phyloP scores from a whole-genome alignment of 2,888 invertebrate species.

The Tenthredo amoena region DNA sequence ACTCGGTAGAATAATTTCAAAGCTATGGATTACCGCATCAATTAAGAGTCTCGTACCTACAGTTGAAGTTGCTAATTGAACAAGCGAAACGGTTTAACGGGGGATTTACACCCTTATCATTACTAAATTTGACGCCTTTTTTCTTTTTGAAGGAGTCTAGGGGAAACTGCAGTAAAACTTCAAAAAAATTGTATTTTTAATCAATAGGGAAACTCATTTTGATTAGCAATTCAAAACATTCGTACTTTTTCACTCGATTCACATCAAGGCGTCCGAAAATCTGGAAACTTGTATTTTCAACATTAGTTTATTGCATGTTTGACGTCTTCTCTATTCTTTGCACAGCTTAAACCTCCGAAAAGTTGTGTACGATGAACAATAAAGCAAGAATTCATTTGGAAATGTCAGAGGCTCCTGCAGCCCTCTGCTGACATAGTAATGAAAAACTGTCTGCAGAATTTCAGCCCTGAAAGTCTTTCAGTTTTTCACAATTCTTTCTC shows the following conservation, averaged over 20 bases:
- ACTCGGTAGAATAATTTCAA: conserved; percentile 3
- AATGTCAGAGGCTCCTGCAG: no score
- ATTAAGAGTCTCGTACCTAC: not conserved
- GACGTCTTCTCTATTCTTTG: not conserved
- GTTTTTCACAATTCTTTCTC: no score
- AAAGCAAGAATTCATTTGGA: not conserved
- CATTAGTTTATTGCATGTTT: not conserved
- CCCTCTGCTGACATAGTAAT: no score
- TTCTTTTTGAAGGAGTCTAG: not conserved
- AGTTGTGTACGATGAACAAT: not conserved
- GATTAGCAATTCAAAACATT: not conserved
- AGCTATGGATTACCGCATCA: conserved; percentile 38
- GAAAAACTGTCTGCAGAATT: no score
- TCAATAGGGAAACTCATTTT: not conserved
- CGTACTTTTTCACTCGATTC: not conserved
- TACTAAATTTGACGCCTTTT: not conserved
- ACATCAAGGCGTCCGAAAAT: not conserved
- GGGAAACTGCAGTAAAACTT: not conserved
- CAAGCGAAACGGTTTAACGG: not conserved
- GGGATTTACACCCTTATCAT: not conserved
- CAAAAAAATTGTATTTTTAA: not conserved
- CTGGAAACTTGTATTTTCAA: not conserved
- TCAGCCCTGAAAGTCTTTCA: no score
- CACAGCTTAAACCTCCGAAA: not conserved
- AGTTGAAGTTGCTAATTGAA: conserved; percentile 9